Percentiles rank a stretch among this genome's conserved stretches.
phyloP scores from a whole-genome alignment of 2,888 invertebrate genomes.

The Dermolepida albohirtum region DNA sequence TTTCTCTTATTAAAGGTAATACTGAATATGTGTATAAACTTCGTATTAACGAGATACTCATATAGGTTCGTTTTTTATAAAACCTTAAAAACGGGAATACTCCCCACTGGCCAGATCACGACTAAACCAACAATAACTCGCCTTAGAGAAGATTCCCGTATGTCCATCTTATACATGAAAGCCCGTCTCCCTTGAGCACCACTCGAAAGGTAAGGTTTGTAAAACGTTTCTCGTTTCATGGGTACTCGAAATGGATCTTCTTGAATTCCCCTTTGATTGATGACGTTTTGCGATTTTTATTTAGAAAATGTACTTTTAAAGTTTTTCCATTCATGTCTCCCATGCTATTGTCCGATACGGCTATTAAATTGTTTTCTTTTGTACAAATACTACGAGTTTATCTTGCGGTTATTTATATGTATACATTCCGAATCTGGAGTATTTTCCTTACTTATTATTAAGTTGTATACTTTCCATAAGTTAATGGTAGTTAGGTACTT shows the following conservation, averaged over 20 bases:
- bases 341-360: conserved; percentile 21
- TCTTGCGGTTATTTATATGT: not conserved
- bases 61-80: conserved; percentile 54
- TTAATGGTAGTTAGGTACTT: too few species aligned
- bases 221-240: conserved; percentile 46
- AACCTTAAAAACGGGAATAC: conserved; percentile 32
- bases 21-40: not conserved
- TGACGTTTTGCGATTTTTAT: conserved; percentile 34
- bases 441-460: too few species aligned
- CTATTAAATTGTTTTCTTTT: conserved; percentile 25
- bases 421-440: not conserved
- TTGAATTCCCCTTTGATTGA: conserved; percentile 42
- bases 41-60: conserved; percentile 60
- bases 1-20: not conserved
- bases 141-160: conserved; percentile 35
- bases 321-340: conserved; percentile 27
- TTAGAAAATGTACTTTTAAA: conserved; percentile 34
- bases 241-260: conserved; percentile 45
- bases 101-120: conserved; percentile 43
- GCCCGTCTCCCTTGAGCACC: conserved; percentile 33
- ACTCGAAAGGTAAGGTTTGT: conserved; percentile 45
- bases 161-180: conserved; percentile 38
- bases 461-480: too few species aligned
- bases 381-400: not conserved
- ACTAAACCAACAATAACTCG: conserved; percentile 42